Conservation (phyloP, 2,888 invertebrate genomes). For the Caenorhabditis becei region DNA sequence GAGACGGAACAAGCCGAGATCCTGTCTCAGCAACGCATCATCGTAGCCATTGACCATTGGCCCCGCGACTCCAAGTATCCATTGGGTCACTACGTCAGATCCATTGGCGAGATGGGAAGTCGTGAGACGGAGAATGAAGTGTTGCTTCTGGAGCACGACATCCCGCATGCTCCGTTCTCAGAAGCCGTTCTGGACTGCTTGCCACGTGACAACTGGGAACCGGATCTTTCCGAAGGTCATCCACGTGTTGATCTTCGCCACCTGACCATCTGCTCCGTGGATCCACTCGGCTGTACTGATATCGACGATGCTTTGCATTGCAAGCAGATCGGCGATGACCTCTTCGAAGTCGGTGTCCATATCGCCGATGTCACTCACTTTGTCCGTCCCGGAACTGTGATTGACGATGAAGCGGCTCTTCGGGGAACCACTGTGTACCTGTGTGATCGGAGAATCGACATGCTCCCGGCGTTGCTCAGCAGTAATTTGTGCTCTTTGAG, state of each 20-base stretch:
- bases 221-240: slow-evolving; percentile 82
- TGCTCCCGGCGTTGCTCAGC: slow-evolving; percentile 89
- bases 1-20: slow-evolving; percentile 86
- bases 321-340: slow-evolving; percentile 86
- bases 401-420: slow-evolving; percentile 93
- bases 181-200: slow-evolving; percentile 93
- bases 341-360: slow-evolving; percentile 86
- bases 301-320: slow-evolving; percentile 99
- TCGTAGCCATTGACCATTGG: slow-evolving; percentile 97
- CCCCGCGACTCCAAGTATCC: slow-evolving; percentile 85
- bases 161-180: slow-evolving; percentile 95
- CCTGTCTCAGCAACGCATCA: slow-evolving; percentile 86
- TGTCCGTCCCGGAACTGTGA: slow-evolving; percentile 89
- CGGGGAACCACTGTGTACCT: slow-evolving; percentile 94
- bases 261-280: slow-evolving; percentile 87
- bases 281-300: slow-evolving; percentile 98
- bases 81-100: slow-evolving; percentile 90
- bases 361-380: slow-evolving; percentile 99
- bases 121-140: slow-evolving; percentile 96
- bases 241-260: slow-evolving; percentile 90
- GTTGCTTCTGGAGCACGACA: slow-evolving; percentile 94
- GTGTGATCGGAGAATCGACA: slow-evolving; percentile 88
- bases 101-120: slow-evolving; percentile 93
- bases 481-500: slow-evolving; percentile 96
- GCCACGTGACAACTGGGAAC: slow-evolving; percentile 85